Evolutionary conservation across 1,140 invertebrate genomes (phyloP).

Genomic region (Zaprionus gabonicus): DNA sequence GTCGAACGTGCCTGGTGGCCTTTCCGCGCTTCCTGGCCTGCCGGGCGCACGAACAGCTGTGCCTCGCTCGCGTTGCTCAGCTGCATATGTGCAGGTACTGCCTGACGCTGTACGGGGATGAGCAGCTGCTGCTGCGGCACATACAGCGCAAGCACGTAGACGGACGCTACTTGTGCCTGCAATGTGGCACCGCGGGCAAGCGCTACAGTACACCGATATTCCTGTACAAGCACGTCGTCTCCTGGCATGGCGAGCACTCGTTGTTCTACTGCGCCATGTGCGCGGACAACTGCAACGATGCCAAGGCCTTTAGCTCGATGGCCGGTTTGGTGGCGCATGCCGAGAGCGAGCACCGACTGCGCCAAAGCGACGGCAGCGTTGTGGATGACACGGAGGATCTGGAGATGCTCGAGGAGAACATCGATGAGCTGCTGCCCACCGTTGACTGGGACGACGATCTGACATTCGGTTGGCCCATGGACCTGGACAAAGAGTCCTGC

Average conservation of each 20-base stretch:
- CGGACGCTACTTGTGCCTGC: constrained; percentile 57
- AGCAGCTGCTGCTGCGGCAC: constrained; percentile 47
- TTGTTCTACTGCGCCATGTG: constrained; percentile 70
- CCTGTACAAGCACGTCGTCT: constrained; percentile 62
- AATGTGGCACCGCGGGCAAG: constrained; percentile 57
- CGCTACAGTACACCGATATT: constrained; percentile 57
- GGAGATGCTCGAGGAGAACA: constrained; percentile 73
- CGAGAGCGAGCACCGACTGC: constrained; percentile 47
- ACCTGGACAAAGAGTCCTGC: constrained; percentile 60
- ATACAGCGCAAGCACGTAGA: constrained; percentile 55
- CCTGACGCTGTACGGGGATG: constrained; percentile 60
- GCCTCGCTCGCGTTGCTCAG: constrained; percentile 36
- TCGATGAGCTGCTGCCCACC: constrained; percentile 63
- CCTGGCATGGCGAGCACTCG: constrained; percentile 66
- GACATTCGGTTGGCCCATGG: constrained; percentile 67
- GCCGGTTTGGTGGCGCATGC: constrained; percentile 51
- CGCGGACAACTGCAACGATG: constrained; percentile 55
- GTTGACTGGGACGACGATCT: constrained; percentile 69
- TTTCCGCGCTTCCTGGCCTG: constrained; percentile 45
- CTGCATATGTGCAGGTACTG: constrained; percentile 62
- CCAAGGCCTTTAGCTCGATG: constrained; percentile 55
- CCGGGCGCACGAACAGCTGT: constrained; percentile 59
- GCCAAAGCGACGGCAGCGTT: constrained; percentile 36
- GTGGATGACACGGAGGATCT: constrained; percentile 65
- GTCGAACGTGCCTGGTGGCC: constrained; percentile 43